Evolutionary conservation across 37 sponge, comb jelly and placozoan genomes (phyloP), one percentile per base, ranked within the genome.

Genomic region (Cladorhizidae sp.): DNA sequence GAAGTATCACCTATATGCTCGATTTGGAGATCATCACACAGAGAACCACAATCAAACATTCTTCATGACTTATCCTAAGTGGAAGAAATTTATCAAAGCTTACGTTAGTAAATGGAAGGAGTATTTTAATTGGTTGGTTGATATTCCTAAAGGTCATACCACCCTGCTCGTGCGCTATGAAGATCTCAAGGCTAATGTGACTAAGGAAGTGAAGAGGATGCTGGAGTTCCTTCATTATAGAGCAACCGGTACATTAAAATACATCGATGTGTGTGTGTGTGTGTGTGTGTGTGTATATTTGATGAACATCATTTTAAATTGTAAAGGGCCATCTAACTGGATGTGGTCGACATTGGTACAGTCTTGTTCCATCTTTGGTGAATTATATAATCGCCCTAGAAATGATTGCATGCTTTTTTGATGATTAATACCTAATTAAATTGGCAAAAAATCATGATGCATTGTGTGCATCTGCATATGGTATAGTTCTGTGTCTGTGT

Each of bases 91-190:
- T 22, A 22, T 71, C 45, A 71, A n/a, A n/a, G 11, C 1, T 7
- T 9, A 41, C 23, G 1, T 42, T 41, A 23, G 2, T 22, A 40
- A 42, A 18, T 71, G 71, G 71, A 39, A 14, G 37, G 3, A 71
- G 42, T 23, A 20, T 15, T 40, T 71, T 42, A 71, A 40, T 41
- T 43, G 45, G 42, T 18, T 42, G 15, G 41, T 42, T 22, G 37
- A 43, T 42, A 11, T 15, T 3, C 42, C 45, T 40, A 23, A 22
- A 22, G 45, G 26, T 41, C 42, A 41, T 40, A 11, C n/a, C 15
- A 25, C 17, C 23, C 37, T 71, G 6, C 40, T 41, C 3, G 58
- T 88, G 14, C 57, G 84, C 40, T 88, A 78, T 56, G 89, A 88
- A 62, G 74, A 88, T 40, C 32, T 88, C 37, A 61, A 41, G 58